Evolutionary conservation across 2,888 invertebrate genomes (phyloP).

Genomic region (Lochmaea capreae): DNA sequence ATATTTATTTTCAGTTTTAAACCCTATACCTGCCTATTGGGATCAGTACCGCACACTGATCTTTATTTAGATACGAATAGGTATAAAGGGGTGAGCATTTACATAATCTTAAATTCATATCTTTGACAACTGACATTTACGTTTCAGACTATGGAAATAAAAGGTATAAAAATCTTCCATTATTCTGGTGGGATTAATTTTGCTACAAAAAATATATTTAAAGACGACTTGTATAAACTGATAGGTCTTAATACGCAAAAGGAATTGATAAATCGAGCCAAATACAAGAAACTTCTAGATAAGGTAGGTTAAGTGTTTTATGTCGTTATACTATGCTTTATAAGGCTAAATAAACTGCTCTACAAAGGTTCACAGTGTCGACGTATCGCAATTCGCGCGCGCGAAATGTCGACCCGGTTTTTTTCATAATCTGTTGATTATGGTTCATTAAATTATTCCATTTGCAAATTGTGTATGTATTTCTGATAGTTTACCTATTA

Average conservation of each 20-base stretch:
- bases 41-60: conserved; percentile 73
- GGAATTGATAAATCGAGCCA: conserved; percentile 63
- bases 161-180: conserved; percentile 76
- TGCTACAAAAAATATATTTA: conserved; percentile 72
- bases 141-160: conserved; percentile 71
- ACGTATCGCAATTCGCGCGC: too few relatives aligned
- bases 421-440: too few relatives aligned
- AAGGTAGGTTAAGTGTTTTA: conserved; percentile 38
- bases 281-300: conserved; percentile 59
- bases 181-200: conserved; percentile 78
- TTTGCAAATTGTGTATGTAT: too few relatives aligned
- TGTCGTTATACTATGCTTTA: too few relatives aligned
- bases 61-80: conserved; percentile 74
- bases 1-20: conserved; percentile 76
- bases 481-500: too few relatives aligned
- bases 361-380: too few relatives aligned
- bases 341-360: too few relatives aligned
- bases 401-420: too few relatives aligned
- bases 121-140: conserved; percentile 7
- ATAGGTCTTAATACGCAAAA: conserved; percentile 68
- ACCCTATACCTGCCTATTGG: conserved; percentile 72
- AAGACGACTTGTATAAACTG: conserved; percentile 67
- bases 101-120: not conserved
- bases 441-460: too few relatives aligned
- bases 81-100: conserved; percentile 69